Percentiles rank a stretch among this genome's conserved stretches.
Conservation (phyloP, 2,797 vertebrate genomes). For the Acropternis orthonyx region DNA sequence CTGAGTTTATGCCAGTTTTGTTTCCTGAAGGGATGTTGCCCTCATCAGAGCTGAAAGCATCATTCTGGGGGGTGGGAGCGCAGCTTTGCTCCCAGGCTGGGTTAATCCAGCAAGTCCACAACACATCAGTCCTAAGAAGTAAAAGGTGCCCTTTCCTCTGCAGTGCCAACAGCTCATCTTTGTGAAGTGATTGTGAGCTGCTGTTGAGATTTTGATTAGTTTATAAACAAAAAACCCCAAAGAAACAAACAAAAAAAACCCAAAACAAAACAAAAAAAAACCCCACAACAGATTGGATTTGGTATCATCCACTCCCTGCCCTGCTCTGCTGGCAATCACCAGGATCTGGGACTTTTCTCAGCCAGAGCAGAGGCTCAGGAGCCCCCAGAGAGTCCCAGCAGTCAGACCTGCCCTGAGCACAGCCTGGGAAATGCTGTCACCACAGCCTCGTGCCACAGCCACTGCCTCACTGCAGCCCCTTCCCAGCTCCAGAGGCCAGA, state of each 20-base stretch:
- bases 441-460: rapidly evolving
- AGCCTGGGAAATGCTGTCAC: not conserved
- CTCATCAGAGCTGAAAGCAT: rapidly evolving
- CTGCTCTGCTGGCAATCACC: not conserved
- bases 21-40: not conserved
- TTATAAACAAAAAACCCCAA: not conserved
- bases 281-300: not conserved
- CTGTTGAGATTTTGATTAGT: not conserved
- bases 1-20: not conserved
- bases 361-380: not conserved
- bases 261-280: too few species aligned
- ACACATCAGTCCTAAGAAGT: not conserved
- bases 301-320: not conserved
- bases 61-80: not conserved
- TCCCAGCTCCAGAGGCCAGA: not conserved
- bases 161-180: not conserved
- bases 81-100: not conserved
- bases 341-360: not conserved
- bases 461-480: not conserved
- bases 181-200: not conserved
- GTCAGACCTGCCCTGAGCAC: not conserved
- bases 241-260: too few species aligned
- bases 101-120: not conserved
- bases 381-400: not conserved
- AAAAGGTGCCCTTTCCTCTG: not conserved